A percentile compares a stretch with the other conserved stretches of the same genome.
These are phyloP conservation scores for Muschampia plurimacula DNA, from an alignment of 2,888 invertebrate species.

Conservation along the genomic window DNA sequence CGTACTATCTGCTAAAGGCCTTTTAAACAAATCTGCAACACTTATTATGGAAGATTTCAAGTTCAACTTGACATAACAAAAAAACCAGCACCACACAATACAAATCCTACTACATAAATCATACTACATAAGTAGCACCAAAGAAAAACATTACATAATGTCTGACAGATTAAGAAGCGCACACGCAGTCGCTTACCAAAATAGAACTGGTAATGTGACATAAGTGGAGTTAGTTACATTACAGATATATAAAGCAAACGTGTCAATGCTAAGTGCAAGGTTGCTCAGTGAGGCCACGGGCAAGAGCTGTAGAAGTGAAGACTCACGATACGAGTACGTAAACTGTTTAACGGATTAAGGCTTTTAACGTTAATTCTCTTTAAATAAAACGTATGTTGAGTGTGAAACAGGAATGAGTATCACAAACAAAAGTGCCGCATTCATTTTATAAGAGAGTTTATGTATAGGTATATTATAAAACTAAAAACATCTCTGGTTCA, in stretches of 20 bases:
- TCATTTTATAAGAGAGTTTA: no score
- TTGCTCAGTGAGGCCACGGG: slow-evolving; percentile 28
- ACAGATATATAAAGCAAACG: slow-evolving; percentile 31
- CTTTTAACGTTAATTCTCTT: not conserved
- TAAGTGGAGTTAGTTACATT: slow-evolving; percentile 8
- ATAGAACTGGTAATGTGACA: slow-evolving; percentile 32
- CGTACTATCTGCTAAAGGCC: no score
- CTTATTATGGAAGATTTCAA: no score
- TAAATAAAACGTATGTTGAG: slow-evolving; percentile 2
- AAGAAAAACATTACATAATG: slow-evolving; percentile 13
- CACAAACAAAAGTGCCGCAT: no score
- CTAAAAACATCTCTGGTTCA: no score
- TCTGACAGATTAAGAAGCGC: slow-evolving; percentile 16
- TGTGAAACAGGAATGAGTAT: no score
- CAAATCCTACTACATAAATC: not conserved
- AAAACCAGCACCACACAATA: no score
- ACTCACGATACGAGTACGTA: slow-evolving; percentile 10
- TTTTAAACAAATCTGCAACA: no score
- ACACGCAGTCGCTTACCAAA: slow-evolving; percentile 3
- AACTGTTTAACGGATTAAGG: slow-evolving; percentile 30
- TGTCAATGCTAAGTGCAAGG: slow-evolving; percentile 39
- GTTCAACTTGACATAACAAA: no score
- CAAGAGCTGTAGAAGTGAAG: slow-evolving; percentile 1
- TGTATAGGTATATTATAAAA: no score
- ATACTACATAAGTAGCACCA: not conserved